phyloP scores from a whole-genome alignment of 1,140 invertebrate genomes.

The Zaprionus davidi region DNA sequence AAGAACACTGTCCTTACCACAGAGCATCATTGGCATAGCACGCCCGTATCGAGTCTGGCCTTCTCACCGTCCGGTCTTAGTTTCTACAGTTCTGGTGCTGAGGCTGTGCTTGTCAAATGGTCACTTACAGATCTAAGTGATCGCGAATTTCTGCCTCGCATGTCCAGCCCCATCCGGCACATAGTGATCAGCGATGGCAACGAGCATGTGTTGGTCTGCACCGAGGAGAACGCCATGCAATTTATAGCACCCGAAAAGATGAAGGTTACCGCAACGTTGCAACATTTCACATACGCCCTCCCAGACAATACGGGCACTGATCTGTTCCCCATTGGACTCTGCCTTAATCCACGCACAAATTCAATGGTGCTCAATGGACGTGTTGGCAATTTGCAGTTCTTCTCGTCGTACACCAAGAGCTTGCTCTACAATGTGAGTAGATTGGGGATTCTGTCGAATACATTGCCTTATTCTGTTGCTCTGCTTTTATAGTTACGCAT shows the following conservation, averaged over 20 bases:
- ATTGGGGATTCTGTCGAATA: neutral
- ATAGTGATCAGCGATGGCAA: constrained; percentile 89
- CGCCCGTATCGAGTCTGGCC: constrained; percentile 88
- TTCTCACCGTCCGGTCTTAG: constrained; percentile 89
- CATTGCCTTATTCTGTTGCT: constrained; percentile 2
- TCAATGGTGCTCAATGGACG: constrained; percentile 91
- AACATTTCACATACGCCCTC: constrained; percentile 88
- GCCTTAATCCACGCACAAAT: constrained; percentile 88
- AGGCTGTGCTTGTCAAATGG: constrained; percentile 93
- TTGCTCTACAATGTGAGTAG: constrained; percentile 90
- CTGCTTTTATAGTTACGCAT: constrained; percentile 89
- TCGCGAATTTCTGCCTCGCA: constrained; percentile 89
- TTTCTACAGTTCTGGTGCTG: constrained; percentile 91
- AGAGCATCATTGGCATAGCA: constrained; percentile 92
- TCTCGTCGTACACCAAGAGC: constrained; percentile 87
- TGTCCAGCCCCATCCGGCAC: constrained; percentile 89
- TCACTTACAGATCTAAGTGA: constrained; percentile 83
- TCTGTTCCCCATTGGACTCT: constrained; percentile 87
- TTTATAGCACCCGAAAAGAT: constrained; percentile 87
- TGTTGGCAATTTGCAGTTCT: constrained; percentile 93
- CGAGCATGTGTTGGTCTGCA: constrained; percentile 88
- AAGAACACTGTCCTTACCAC: constrained; percentile 17
- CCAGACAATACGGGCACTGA: constrained; percentile 76
- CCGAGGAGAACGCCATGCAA: constrained; percentile 91
- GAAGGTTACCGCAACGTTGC: constrained; percentile 87